Evolutionary conservation across 2,888 invertebrate species (phyloP), one percentile per base, ranked within the genome.

Genomic region (Pyrochroa serraticornis): DNA sequence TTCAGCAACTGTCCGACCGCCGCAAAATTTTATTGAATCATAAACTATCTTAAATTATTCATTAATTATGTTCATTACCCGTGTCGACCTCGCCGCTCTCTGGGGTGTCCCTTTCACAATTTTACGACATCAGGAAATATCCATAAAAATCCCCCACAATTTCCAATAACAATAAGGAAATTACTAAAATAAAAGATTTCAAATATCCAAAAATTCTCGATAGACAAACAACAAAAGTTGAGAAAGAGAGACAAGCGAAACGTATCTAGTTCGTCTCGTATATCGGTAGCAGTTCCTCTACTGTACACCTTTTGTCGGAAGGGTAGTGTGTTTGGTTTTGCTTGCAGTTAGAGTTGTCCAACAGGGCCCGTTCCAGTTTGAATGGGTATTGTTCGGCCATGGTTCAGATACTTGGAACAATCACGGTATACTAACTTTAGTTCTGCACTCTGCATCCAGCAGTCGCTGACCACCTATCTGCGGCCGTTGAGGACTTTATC

Each of bases 371-470:
- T 64, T 60, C 63, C 59, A 71, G 69, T 71, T 72, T 71, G 66
- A 71, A 71, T 72, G 69, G 65, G 67, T 62, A 73, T 73, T 73
- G 73, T 73, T 73, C 68, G 64, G 67, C 70, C 71, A 73, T 71
- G 73, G 71, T 73, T 72, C 73, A 73, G 71, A 73, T 72, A 71
- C 71, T 73, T 67, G 69, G 64, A 72, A 72, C 73, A 72, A 73
- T 72, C 70, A 64, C 63, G 51, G 67, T 41, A 14, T 41, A 41
- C 70, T 63, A 73, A 73, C 73, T 73, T 73, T 70, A 70, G 73
- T 71, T 73, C 71, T 72, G 71, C 70, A 67, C 70, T 63, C 67
- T 71, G 71, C 71, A 71, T 71, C 68, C 68, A 22, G 66, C 61
- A 65, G 33, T 8, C 49, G 49, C 32, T 41, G 49, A 41, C 49